These are phyloP conservation scores for Drosophila tani DNA, from an alignment of 1,140 invertebrate genomes.

Conservation along the genomic window DNA sequence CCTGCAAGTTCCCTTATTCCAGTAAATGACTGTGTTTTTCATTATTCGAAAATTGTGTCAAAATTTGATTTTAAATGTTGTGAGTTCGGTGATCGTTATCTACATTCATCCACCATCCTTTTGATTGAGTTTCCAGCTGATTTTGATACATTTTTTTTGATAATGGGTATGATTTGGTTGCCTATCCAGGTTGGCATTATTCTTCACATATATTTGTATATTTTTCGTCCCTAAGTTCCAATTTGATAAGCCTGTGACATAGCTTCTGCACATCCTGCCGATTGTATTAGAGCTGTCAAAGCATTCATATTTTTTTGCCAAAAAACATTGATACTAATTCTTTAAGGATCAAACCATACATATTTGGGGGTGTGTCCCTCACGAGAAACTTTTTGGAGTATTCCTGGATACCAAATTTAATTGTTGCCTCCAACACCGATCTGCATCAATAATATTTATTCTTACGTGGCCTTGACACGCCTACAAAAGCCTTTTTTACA, in stretches of 20 bases:
- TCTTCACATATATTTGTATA: background rate
- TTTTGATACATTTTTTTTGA: background rate
- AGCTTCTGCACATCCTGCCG: background rate
- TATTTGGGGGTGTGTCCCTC: no score
- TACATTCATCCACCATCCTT: background rate
- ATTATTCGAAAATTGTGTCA: background rate
- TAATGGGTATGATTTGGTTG: background rate
- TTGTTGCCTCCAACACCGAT: background rate
- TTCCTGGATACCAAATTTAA: no score
- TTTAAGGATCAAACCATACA: no score
- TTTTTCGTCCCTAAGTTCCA: constrained; percentile 13
- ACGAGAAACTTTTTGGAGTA: background rate
- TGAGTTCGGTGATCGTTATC: background rate
- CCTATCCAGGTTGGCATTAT: background rate
- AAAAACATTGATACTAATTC: background rate
- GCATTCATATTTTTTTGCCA: background rate
- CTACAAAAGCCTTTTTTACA: background rate
- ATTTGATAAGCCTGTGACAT: background rate
- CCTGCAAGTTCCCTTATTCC: constrained; percentile 51
- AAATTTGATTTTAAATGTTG: background rate
- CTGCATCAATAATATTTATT: background rate
- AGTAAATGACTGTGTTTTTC: constrained; percentile 17
- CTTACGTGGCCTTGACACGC: background rate
- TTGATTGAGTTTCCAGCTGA: background rate
- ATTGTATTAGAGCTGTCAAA: background rate